Evolutionary conservation across 1,140 invertebrate genomes (phyloP), one percentile per base, ranked within the genome.

Genomic region (Neuroterus valhalla): DNA sequence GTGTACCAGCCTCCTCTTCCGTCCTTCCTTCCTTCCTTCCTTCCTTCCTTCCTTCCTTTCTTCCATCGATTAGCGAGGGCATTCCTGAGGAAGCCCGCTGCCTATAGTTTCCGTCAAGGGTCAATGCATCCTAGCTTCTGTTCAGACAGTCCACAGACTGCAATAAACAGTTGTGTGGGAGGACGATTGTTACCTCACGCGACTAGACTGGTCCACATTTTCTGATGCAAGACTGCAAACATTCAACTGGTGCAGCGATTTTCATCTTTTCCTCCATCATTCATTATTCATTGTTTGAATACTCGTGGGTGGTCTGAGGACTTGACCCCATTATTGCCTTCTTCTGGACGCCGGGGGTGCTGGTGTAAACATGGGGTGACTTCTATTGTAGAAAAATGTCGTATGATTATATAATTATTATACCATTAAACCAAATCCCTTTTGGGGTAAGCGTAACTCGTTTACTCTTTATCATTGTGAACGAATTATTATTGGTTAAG

Each of bases 131-230:
- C 55, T 48, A 48, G 69, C 79, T 78, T 77, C 76, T 78, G 66
- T 80, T 81, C 84, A 87, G 85, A 86, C 86, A 79, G 78, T 76
- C 79, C 72, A 77, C 84, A 88, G 86, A 88, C 82, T 81, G 74
- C 79, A 81, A 83, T 85, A 85, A 83, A 84, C 81, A n/a, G n/a
- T n/a, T 72, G 74, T 78, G 75, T 78, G 71, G 70, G 81, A 78
- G 75, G 74, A 77, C 74, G 75, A 78, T 80, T 77, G 76, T 80
- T 75, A 76, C 73, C 48, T 77, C 69, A 71, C 23, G 48, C 38
- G 10, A 19, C 42, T 46, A 5, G 19, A 62, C 55, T 62, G 55
- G 55, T 62, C 26, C 55, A 62, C 55, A 62, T 38, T 62, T 62
- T 26, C 26, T 73, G 43, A 67, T n/a, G n/a, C n/a, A 62, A 69